Conservation (phyloP, 1,140 invertebrate species). For the Pseudomyrmex sp. region DNA sequence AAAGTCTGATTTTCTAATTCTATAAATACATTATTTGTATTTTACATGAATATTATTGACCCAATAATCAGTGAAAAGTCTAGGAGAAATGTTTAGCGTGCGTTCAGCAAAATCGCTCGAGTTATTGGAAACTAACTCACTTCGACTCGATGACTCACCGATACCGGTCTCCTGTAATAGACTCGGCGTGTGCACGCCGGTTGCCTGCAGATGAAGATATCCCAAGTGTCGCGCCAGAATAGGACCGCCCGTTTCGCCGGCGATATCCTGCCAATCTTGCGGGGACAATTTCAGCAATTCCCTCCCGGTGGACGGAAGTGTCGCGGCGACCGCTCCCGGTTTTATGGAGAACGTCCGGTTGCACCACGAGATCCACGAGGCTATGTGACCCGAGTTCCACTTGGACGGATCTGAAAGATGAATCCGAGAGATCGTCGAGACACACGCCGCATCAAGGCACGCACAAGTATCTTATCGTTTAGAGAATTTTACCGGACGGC, state of each 20-base stretch:
- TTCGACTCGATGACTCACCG: constrained; percentile 70
- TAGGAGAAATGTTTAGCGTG: too few relatives aligned
- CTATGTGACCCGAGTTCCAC: constrained; percentile 87
- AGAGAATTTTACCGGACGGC: constrained; percentile 73
- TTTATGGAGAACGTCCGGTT: constrained; percentile 87
- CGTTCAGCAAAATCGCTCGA: neutral
- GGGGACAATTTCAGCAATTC: constrained; percentile 86
- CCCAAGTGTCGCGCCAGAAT: constrained; percentile 79
- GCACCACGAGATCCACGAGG: constrained; percentile 89
- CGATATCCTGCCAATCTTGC: constrained; percentile 69
- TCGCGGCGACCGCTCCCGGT: constrained; percentile 83
- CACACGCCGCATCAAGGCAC: neutral
- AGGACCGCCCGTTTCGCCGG: constrained; percentile 62
- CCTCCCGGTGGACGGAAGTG: constrained; percentile 87
- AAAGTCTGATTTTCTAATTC: neutral
- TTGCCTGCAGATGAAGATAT: constrained; percentile 77
- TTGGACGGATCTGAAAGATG: constrained; percentile 86
- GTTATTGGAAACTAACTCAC: neutral
- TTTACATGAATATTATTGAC: too few relatives aligned
- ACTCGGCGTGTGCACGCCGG: constrained; percentile 74
- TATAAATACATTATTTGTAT: neutral
- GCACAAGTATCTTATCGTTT: neutral
- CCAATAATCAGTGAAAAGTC: too few relatives aligned
- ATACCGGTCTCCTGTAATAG: constrained; percentile 73
- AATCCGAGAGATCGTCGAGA: constrained; percentile 1